These are phyloP conservation scores for Odontesthes bonariensis DNA, from an alignment of 2,113 vertebrate genomes.

Conservation along the genomic window DNA sequence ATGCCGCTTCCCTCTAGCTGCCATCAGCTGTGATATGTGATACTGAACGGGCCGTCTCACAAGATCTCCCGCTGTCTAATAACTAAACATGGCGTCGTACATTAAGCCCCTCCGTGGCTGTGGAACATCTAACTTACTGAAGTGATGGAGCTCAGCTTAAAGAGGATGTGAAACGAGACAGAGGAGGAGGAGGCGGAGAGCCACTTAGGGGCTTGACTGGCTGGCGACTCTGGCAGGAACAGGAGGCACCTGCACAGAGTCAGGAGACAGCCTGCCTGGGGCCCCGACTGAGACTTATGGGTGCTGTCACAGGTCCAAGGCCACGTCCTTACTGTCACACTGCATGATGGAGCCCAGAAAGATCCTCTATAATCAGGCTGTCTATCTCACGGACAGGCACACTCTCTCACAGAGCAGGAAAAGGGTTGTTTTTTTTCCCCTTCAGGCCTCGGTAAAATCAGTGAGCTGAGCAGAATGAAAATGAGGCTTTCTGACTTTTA, in stretches of 20 bases:
- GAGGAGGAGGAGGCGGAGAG: slow-evolving; percentile 45
- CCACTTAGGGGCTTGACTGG: slow-evolving; percentile 49
- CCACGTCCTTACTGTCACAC: slow-evolving; percentile 61
- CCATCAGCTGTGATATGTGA: slow-evolving; percentile 67
- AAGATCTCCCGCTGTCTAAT: slow-evolving; percentile 54
- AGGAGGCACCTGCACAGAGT: slow-evolving; percentile 79
- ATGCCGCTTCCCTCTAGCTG: slow-evolving; percentile 45
- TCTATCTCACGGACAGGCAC: slow-evolving; percentile 45
- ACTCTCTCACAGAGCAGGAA: slow-evolving; percentile 16
- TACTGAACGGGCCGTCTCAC: slow-evolving; percentile 37
- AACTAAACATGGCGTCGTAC: slow-evolving; percentile 70
- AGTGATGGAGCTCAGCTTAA: slow-evolving; percentile 64
- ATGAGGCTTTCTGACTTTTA: background rate
- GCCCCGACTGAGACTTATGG: slow-evolving; percentile 76
- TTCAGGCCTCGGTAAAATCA: background rate
- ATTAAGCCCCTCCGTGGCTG: slow-evolving; percentile 59
- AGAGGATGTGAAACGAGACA: slow-evolving; percentile 49
- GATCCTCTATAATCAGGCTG: slow-evolving; percentile 57
- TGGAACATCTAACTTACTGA: slow-evolving; percentile 71
- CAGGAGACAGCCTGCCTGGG: slow-evolving; percentile 67
- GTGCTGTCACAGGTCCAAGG: slow-evolving; percentile 77
- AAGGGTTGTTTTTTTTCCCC: background rate
- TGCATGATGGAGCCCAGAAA: slow-evolving; percentile 76
- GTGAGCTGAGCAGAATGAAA: background rate
- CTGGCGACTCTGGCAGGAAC: slow-evolving; percentile 53